Base-by-base conservation (phyloP, 2,113 vertebrate genomes). In the Pedionomus torquatus region DNA sequence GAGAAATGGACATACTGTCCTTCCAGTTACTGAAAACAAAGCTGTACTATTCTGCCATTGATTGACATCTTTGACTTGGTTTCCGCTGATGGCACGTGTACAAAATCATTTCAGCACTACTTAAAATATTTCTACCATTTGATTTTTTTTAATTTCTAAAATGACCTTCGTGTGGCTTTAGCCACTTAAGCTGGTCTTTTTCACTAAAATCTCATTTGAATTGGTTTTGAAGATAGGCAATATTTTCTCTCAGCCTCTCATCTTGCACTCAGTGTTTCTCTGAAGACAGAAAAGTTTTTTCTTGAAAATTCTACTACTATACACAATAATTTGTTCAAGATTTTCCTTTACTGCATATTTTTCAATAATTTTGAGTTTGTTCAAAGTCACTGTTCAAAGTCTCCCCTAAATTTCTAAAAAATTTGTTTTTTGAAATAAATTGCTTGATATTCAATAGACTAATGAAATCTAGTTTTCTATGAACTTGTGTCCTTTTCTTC, bases 21-120 rank as follows among this genome's bases (percentile, higher is more conserved):
- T 41, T 83, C 18, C 14, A 39, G 52, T 64, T 44, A 49, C 58
- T 11, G 33, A 77, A 76, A 81, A 39, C 6, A 66, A 68, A 90
- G 10, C 2, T 35, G 7, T 26, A 6, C 1, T 35, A 1, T 26
- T 84, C 39, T 48, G n/a, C 30, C 54, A 4, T 5, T 57, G 18
- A 8, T 11, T 87, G 25, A 35, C 2, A 19, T 35, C 11, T 79
- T 44, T 83, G 26, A 66, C 26, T 83, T 51, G 2, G 11, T 83
- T 6, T 37, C 52, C 10, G 20, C 3, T 61, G 46, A 39, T 10
- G 57, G 17, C 35, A 52, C 5, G 2, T 10, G 15, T 11, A 35
- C 21, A 54, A 70, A 57, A 61, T 46, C 2, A n/a, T 64, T 68
- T 54, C 10, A 41, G 24, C 25, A 39, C 10, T 19, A 28, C 26